Evolutionary conservation across 2,113 vertebrate genomes (phyloP), one percentile per base, ranked within the genome.

Genomic region (Hemiprocne comata): DNA sequence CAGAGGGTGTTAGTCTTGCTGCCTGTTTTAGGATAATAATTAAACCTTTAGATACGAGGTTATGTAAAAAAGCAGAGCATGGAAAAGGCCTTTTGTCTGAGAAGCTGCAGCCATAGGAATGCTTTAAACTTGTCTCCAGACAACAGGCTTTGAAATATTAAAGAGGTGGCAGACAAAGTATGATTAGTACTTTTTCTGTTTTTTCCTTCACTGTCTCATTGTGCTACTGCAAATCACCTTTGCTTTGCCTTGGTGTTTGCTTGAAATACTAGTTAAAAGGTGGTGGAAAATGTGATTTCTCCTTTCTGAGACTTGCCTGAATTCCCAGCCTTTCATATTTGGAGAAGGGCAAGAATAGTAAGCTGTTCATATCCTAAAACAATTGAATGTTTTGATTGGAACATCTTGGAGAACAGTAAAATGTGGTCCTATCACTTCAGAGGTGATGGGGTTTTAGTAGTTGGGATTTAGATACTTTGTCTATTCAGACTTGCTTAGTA

Each of bases 401-500:
- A 64, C 19, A 14, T 75, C 58, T 82, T 69, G 51, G 21, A 83
- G 42, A 74, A 82, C 74, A 71, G 44, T 50, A 25, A 91, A 91
- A 44, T 33, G 4, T 1, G 6, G 6, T 29, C 13, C 20, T 58
- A 0, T 70, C 11, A 5, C 36, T 60, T 69, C 48, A 72, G 58
- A 78, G 50, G 65, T 13, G 20, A 62, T 60, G 50, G 38, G 1
- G 0, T 17, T 38, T 71, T 69, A 72, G 17, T 33, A 74, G 58
- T 6, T 76, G 42, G 44, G 12, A 33, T 80, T 13, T 29, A 71
- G 87, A 10, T 42, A 17, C 23, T 62, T 53, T 70, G 54, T 66
- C 58, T 11, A 4, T 64, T n/a, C n/a, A 60, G 51, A 38, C 67
- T 77, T 88, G 24, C 44, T 61, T 13, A 46, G 29, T 93, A 24